Percentiles rank a stretch among this genome's conserved stretches.
These are phyloP conservation scores for Sternarchorhynchus goeldii DNA, from an alignment of 2,797 vertebrate species.

Conservation along the genomic window DNA sequence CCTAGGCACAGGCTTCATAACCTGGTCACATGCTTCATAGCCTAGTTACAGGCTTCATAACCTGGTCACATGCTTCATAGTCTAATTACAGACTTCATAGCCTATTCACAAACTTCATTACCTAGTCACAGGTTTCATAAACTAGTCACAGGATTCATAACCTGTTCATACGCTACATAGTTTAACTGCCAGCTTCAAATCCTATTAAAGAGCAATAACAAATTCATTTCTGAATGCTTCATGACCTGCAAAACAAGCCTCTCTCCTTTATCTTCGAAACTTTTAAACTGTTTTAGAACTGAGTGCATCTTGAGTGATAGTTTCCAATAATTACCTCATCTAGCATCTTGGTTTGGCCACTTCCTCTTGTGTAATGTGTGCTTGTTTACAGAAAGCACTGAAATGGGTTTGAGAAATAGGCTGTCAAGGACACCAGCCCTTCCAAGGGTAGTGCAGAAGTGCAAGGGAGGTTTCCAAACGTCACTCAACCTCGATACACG, in stretches of 20 bases:
- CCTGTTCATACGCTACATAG: no score
- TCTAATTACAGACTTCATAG: no score
- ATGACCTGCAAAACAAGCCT: not conserved
- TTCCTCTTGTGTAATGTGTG: conserved; percentile 40
- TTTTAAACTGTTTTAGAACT: conserved; percentile 22
- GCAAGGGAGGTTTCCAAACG: conserved; percentile 14
- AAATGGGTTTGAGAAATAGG: not conserved
- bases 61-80: no score
- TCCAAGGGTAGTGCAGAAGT: not conserved
- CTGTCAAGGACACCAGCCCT: not conserved
- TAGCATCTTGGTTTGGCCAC: not conserved
- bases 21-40: no score
- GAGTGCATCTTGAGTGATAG: conserved; percentile 20
- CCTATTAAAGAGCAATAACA: not conserved
- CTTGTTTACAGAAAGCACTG: conserved; percentile 33
- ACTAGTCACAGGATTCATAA: no score
- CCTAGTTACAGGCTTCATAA: no score
- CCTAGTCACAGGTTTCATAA: no score
- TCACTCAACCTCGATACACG: conserved; percentile 12
- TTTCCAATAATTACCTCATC: conserved; percentile 37
- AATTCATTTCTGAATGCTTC: not conserved
- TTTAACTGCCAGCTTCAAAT: no score
- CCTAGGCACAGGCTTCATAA: no score
- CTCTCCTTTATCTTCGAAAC: conserved; percentile 1
- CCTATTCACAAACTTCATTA: no score